These are phyloP conservation scores for Trachemys scripta DNA, from an alignment of 2,113 vertebrate genomes.

Conservation along the genomic window DNA sequence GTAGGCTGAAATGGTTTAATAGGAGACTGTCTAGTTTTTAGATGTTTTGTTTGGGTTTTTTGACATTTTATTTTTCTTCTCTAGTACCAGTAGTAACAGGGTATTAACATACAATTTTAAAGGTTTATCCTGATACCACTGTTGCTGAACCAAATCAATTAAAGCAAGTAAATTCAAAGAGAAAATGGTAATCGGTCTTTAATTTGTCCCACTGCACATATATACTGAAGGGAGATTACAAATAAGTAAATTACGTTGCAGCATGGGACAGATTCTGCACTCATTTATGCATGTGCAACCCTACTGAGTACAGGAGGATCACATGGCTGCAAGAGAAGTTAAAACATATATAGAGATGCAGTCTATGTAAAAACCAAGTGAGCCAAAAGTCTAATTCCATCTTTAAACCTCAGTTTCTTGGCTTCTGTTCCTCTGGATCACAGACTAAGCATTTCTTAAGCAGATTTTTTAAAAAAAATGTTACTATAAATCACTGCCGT, in stretches of 20 bases:
- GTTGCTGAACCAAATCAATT: not conserved
- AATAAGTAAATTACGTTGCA: not conserved
- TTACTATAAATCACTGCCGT: not conserved
- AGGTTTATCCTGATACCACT: not conserved
- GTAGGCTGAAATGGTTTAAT: not conserved
- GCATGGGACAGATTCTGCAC: not conserved
- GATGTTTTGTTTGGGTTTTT: fast-evolving
- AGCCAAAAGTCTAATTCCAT: not conserved
- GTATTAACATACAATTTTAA: not conserved
- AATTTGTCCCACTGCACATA: fast-evolving
- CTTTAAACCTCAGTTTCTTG: not conserved
- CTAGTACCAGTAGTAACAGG: not conserved
- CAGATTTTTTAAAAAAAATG: not conserved
- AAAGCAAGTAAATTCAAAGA: not conserved
- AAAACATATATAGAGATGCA: not conserved
- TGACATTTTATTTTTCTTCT: not conserved
- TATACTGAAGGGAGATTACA: not conserved
- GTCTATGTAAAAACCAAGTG: not conserved
- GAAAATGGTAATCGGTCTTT: not conserved
- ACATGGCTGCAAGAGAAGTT: fast-evolving
- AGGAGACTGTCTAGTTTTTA: not conserved
- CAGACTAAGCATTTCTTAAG: not conserved
- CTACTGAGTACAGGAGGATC: not conserved
- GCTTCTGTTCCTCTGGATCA: not conserved
- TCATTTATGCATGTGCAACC: not conserved